phyloP scores from a whole-genome alignment of 2,888 invertebrate genomes.

The Trilocha varians region DNA sequence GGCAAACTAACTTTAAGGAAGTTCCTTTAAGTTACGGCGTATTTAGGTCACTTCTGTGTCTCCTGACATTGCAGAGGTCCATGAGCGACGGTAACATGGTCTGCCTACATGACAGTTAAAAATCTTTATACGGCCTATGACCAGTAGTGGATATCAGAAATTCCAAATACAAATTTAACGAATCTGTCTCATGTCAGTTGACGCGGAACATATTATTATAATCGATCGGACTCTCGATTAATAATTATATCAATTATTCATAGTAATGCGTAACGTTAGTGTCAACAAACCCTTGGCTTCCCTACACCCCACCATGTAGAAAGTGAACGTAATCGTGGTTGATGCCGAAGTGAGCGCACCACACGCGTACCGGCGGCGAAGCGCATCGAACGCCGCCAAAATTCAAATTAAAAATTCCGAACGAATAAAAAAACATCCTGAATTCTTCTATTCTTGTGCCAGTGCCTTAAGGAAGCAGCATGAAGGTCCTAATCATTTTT shows the following conservation, averaged over 20 bases:
- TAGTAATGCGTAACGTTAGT: slow-evolving; percentile 18
- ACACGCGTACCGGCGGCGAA: slow-evolving; percentile 35
- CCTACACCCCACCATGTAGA: slow-evolving; percentile 64
- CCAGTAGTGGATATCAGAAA: too few relatives aligned
- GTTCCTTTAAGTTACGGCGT: too few relatives aligned
- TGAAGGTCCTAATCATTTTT: slow-evolving; percentile 50
- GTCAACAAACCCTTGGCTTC: slow-evolving; percentile 63
- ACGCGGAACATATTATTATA: not conserved
- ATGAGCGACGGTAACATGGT: too few relatives aligned
- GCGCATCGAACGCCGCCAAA: slow-evolving; percentile 54
- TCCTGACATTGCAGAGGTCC: too few relatives aligned
- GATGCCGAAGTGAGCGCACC: slow-evolving; percentile 8
- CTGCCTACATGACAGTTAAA: too few relatives aligned
- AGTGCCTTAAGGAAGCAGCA: slow-evolving; percentile 41
- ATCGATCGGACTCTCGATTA: not conserved
- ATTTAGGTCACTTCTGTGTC: too few relatives aligned
- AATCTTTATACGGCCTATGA: too few relatives aligned
- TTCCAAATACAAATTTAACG: too few relatives aligned
- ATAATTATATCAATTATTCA: slow-evolving; percentile 11
- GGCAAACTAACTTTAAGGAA: too few relatives aligned
- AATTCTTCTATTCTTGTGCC: slow-evolving; percentile 33
- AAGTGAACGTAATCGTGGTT: slow-evolving; percentile 52
- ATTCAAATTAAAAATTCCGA: slow-evolving; percentile 28
- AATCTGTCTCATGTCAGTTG: too few relatives aligned
- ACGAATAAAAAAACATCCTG: slow-evolving; percentile 11